These are phyloP conservation scores for Probosciger aterrimus DNA, from an alignment of 2,113 vertebrate genomes.

Conservation along the genomic window DNA sequence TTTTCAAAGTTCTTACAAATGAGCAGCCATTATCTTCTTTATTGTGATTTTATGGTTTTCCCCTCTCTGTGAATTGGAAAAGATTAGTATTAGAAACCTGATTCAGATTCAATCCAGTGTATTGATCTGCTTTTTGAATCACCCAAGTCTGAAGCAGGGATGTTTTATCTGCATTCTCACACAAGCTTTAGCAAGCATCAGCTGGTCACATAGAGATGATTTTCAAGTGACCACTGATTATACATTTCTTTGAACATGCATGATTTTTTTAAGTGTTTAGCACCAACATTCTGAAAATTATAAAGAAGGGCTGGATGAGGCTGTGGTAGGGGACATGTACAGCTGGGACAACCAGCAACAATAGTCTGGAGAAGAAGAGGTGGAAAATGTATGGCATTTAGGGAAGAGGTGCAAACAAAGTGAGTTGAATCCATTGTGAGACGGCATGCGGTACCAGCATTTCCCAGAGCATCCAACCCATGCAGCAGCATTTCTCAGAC, in stretches of 20 bases:
- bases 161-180: background rate
- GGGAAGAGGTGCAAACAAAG: background rate
- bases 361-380: background rate
- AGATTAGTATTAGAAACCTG: background rate
- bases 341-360: background rate
- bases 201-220: fast-evolving
- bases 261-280: background rate
- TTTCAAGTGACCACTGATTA: background rate
- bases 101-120: background rate
- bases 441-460: background rate
- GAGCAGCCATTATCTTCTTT: slow-evolving; percentile 1
- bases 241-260: background rate
- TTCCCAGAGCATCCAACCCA: background rate
- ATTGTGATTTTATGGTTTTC: background rate
- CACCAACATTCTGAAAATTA: background rate
- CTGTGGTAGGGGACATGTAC: background rate
- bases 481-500: background rate
- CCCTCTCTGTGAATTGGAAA: background rate
- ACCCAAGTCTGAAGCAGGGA: background rate
- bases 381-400: background rate
- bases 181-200: background rate
- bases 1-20: slow-evolving; percentile 49
- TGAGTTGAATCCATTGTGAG: background rate
- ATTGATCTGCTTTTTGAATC: background rate
- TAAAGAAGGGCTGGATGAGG: background rate